Evolutionary conservation across 2,888 invertebrate genomes (phyloP).

Genomic region (Eristalis pertinax): DNA sequence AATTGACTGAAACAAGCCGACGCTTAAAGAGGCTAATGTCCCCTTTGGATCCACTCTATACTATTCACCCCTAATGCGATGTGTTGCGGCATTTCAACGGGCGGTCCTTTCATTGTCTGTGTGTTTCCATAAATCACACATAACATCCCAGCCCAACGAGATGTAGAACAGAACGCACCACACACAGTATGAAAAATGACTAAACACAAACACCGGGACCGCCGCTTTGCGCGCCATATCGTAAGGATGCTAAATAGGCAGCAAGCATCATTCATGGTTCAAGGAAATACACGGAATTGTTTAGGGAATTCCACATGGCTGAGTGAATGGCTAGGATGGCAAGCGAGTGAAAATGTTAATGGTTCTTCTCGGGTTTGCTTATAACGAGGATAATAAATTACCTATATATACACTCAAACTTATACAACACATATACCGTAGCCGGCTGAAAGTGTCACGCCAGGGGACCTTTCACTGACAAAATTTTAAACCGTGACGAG

Average conservation of each 20-base stretch:
- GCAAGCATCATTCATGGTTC: constrained; percentile 71
- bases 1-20: constrained; percentile 42
- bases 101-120: constrained; percentile 66
- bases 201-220: constrained; percentile 54
- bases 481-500: constrained; percentile 23
- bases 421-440: constrained; percentile 25
- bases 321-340: constrained; percentile 58
- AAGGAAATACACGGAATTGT: constrained; percentile 68
- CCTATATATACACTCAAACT: background rate
- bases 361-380: constrained; percentile 55
- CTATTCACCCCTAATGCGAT: constrained; percentile 47
- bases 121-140: constrained; percentile 67
- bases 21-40: constrained; percentile 62
- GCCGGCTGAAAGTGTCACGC: constrained; percentile 24
- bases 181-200: constrained; percentile 68
- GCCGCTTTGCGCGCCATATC: constrained; percentile 29
- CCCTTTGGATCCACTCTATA: constrained; percentile 59
- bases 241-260: constrained; percentile 67
- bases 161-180: constrained; percentile 54
- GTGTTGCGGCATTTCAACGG: constrained; percentile 66
- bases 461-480: constrained; percentile 32
- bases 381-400: constrained; percentile 68
- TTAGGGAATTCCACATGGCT: constrained; percentile 67
- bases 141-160: constrained; percentile 53
- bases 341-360: constrained; percentile 70